Conservation (phyloP, 1,140 invertebrate genomes). For the Pissodes strobi region DNA sequence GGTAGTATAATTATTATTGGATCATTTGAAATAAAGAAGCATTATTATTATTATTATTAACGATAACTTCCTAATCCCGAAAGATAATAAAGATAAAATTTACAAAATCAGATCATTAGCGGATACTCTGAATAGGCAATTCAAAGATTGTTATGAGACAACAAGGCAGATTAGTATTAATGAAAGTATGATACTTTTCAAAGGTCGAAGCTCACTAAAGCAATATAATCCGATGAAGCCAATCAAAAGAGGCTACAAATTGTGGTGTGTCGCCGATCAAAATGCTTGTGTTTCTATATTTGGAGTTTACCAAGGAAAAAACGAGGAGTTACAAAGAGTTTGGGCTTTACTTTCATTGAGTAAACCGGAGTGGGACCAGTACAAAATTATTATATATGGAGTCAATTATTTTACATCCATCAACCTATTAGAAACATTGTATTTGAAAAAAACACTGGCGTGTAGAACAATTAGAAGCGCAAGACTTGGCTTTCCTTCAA, state of each 20-base stretch:
- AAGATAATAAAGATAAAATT: conserved; percentile 23
- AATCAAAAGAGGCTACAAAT: conserved; percentile 58
- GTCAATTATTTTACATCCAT: not conserved
- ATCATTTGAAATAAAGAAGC: no score
- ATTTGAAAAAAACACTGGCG: no score
- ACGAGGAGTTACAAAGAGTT: not conserved
- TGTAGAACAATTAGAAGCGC: no score
- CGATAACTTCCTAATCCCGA: conserved; percentile 14
- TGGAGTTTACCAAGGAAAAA: no score
- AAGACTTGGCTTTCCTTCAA: no score
- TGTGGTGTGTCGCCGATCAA: conserved; percentile 44
- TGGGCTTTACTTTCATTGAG: not conserved
- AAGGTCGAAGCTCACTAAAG: conserved; percentile 53
- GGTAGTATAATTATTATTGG: no score
- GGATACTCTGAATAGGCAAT: conserved; percentile 5
- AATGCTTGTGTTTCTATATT: no score
- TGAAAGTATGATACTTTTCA: conserved; percentile 38
- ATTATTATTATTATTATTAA: no score
- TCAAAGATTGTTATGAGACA: conserved; percentile 1
- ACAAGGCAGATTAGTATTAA: conserved; percentile 18
- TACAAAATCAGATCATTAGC: conserved; percentile 7
- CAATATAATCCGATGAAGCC: conserved; percentile 59
- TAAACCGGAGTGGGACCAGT: not conserved
- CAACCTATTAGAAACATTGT: not conserved
- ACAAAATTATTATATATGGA: not conserved